These are phyloP conservation scores for Calephelis virginiensis DNA, from an alignment of 1,140 invertebrate species.

Conservation along the genomic window DNA sequence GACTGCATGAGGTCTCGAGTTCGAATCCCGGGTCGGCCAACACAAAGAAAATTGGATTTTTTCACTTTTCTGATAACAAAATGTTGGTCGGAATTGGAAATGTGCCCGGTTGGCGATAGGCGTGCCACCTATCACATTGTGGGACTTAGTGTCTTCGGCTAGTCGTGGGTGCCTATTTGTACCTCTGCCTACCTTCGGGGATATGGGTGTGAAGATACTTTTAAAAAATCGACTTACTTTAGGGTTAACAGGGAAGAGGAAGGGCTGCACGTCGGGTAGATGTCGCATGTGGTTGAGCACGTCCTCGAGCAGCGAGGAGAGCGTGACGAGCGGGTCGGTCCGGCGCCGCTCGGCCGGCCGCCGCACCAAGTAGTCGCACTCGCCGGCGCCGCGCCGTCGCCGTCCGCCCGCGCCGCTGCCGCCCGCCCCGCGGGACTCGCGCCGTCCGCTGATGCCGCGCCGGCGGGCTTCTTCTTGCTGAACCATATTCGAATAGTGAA, in stretches of 20 bases:
- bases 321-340: slow-evolving; percentile 95
- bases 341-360: slow-evolving; percentile 94
- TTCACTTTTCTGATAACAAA: too few relatives aligned
- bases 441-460: slow-evolving; percentile 85
- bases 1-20: too few relatives aligned
- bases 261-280: slow-evolving; percentile 94
- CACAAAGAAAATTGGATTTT: too few relatives aligned
- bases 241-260: slow-evolving; percentile 95
- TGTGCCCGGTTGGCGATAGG: too few relatives aligned
- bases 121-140: too few relatives aligned
- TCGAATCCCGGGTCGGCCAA: too few relatives aligned
- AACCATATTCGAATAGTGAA: too few relatives aligned
- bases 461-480: slow-evolving; percentile 88
- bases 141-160: too few relatives aligned
- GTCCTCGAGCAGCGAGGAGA: slow-evolving; percentile 94
- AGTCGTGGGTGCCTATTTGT: too few relatives aligned
- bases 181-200: too few relatives aligned
- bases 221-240: slow-evolving; percentile 81
- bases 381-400: slow-evolving; percentile 77
- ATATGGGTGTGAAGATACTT: too few relatives aligned
- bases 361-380: slow-evolving; percentile 95
- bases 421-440: slow-evolving; percentile 74
- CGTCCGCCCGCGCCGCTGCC: slow-evolving; percentile 85
- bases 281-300: slow-evolving; percentile 97
- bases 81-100: too few relatives aligned